A percentile compares a stretch with the other conserved stretches of the same genome.
phyloP scores from a whole-genome alignment of 2,888 invertebrate species.

The Acrobasis consociella region DNA sequence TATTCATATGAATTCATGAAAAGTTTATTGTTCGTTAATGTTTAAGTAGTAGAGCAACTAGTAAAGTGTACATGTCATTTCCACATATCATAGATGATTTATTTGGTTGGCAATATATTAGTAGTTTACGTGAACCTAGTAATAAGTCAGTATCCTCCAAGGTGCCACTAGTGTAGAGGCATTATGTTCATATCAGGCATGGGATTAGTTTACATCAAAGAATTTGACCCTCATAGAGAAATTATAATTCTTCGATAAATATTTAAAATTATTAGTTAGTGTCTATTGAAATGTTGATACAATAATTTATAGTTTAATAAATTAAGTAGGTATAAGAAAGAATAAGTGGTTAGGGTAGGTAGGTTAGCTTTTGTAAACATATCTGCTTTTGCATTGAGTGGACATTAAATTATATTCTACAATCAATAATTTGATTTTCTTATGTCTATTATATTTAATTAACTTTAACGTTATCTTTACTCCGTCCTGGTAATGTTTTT shows the following conservation, averaged over 20 bases:
- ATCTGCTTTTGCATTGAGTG: conserved; percentile 43
- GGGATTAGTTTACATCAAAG: not conserved
- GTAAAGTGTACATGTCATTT: conserved; percentile 59
- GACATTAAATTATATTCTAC: conserved; percentile 27
- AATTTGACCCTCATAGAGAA: conserved; percentile 9
- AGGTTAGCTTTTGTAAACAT: conserved; percentile 56
- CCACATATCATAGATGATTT: conserved; percentile 53
- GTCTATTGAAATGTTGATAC: conserved; percentile 19
- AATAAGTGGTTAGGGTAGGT: conserved; percentile 12
- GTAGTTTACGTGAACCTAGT: conserved; percentile 32
- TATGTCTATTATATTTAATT: conserved; percentile 25
- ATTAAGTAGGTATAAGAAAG: not conserved
- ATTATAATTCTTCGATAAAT: conserved; percentile 22
- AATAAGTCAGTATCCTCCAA: conserved; percentile 43
- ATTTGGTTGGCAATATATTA: conserved; percentile 15
- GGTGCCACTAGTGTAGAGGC: conserved; percentile 57
- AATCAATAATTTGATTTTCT: conserved; percentile 29
- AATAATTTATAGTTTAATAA: conserved; percentile 24
- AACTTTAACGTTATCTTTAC: conserved; percentile 30
- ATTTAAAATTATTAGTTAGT: conserved; percentile 13
- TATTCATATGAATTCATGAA: conserved; percentile 14
- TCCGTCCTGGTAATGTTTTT: conserved; percentile 50
- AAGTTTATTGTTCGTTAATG: conserved; percentile 18
- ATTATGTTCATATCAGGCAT: conserved; percentile 42
- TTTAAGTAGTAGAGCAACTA: conserved; percentile 35